Evolutionary conservation across 2,113 vertebrate genomes (phyloP).

Genomic region (Solea solea): DNA sequence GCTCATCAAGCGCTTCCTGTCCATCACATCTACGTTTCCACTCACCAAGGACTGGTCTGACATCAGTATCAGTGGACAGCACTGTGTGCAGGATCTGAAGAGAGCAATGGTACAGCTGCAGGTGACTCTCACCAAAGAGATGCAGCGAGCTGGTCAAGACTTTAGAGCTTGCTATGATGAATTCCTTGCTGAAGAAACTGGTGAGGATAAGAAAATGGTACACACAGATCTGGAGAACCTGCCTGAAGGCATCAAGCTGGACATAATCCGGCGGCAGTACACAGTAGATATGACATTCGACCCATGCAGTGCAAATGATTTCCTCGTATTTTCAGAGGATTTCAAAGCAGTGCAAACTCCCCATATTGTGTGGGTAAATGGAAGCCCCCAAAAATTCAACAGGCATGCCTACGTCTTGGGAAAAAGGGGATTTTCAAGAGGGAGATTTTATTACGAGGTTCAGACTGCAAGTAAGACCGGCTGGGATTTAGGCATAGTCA

Average conservation of each 20-base stretch:
- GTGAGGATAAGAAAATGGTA: neutral
- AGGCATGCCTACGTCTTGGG: constrained; percentile 4
- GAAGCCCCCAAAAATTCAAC: neutral
- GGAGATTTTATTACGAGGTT: constrained; percentile 43
- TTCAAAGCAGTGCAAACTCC: constrained; percentile 9
- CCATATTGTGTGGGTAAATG: neutral
- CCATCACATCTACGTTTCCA: neutral
- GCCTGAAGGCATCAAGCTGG: constrained; percentile 12
- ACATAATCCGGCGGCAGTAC: neutral
- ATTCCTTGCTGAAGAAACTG: neutral
- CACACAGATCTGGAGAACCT: neutral
- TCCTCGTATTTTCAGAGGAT: constrained; percentile 8
- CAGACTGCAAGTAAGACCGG: neutral
- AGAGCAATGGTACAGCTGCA: constrained; percentile 1
- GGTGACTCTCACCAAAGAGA: neutral
- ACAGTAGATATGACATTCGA: constrained; percentile 36
- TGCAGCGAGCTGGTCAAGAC: neutral
- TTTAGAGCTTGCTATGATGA: neutral
- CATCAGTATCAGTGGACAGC: neutral
- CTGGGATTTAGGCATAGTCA: constrained; percentile 32
- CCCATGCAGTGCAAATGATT: constrained; percentile 7
- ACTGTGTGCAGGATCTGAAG: neutral
- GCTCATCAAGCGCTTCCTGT: constrained; percentile 1
- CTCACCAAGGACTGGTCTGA: constrained; percentile 21
- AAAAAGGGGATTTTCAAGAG: constrained; percentile 16